Base-by-base conservation (phyloP, 2,113 vertebrate genomes). In the Grus americana region DNA sequence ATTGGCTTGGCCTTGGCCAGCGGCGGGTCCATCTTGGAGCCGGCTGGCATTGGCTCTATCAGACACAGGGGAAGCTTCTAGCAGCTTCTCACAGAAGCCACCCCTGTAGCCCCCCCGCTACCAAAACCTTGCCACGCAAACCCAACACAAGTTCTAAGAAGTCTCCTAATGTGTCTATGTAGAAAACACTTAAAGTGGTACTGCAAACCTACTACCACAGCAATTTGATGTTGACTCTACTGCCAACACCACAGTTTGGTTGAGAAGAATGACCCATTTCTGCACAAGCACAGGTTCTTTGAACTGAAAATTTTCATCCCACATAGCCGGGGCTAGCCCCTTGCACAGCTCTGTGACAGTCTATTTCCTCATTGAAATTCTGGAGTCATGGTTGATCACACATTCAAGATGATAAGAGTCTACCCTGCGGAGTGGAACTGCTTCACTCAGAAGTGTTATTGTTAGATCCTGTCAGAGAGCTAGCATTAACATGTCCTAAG, bases 291-390 rank as follows among this genome's bases (percentile, higher is more conserved):
- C 5, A 16, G 3, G 8, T 50, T 57, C 72, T 92, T 86, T 92
- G 76, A 83, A 86, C 72, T 58, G 59, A 54, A 88, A 58, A 59
- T 91, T 87, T 92, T 75, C 52, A 91, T 44, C 55, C 59, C 59
- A 59, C 47, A 8, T 32, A 79, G 58, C 75, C 1, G 0, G 47
- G 50, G 61, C 67, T 76, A 80, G 65, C 46, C 68, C 59, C 59
- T 93, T 1, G 0, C 68, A 52, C 12, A 67, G 61, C 65, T 84
- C 83, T 89, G 42, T 88, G 83, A 34, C 78, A 87, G 52, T 55
- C 73, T 63, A 2, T 87, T 92, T 95, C 73, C 73, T 95, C 83
- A 87, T 61, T 92, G 89, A 91, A 95, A 95, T 95, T 95, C 94
- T 62, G 30, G 73, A 93, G 94, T 91, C 93, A 89, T 11, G 89